phyloP scores from a whole-genome alignment of 2,888 invertebrate genomes.

The Marasmarcha lunaedactyla region DNA sequence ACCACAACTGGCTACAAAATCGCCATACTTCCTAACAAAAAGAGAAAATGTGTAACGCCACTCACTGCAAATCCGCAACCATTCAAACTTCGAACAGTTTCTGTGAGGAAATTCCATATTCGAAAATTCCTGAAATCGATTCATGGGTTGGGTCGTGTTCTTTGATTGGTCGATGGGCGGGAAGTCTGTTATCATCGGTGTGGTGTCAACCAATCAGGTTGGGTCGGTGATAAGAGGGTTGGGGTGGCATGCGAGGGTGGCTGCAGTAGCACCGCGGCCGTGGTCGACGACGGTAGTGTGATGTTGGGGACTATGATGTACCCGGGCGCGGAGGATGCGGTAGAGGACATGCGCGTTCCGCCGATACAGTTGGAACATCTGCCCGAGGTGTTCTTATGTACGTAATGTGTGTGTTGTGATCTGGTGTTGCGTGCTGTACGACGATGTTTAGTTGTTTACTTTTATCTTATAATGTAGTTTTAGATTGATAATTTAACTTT shows the following conservation, averaged over 20 bases:
- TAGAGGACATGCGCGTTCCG: conserved; percentile 75
- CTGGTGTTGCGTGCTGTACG: conserved; percentile 18
- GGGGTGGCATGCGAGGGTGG: conserved; percentile 53
- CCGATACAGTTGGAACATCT: conserved; percentile 80
- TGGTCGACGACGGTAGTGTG: conserved; percentile 42
- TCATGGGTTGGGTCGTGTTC: conserved; percentile 38
- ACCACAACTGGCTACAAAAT: no score
- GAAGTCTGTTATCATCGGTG: conserved; percentile 50
- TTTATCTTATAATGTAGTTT: no score
- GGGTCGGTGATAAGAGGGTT: conserved; percentile 52
- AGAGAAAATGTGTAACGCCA: no score
- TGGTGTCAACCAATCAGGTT: conserved; percentile 42
- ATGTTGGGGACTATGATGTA: conserved; percentile 69
- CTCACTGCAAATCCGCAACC: no score
- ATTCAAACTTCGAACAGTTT: no score
- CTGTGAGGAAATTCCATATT: conserved; percentile 12
- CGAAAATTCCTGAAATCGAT: conserved; percentile 55
- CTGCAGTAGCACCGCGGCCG: conserved; percentile 48
- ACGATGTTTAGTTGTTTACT: neutral
- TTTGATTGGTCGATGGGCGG: conserved; percentile 63
- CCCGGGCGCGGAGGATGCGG: conserved; percentile 42
- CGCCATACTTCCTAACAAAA: no score
- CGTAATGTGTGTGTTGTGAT: conserved; percentile 42
- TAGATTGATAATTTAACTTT: no score
- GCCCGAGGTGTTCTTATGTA: conserved; percentile 80